Evolutionary conservation across 2,888 invertebrate genomes (phyloP).

Genomic region (Neoitamus cyanurus): DNA sequence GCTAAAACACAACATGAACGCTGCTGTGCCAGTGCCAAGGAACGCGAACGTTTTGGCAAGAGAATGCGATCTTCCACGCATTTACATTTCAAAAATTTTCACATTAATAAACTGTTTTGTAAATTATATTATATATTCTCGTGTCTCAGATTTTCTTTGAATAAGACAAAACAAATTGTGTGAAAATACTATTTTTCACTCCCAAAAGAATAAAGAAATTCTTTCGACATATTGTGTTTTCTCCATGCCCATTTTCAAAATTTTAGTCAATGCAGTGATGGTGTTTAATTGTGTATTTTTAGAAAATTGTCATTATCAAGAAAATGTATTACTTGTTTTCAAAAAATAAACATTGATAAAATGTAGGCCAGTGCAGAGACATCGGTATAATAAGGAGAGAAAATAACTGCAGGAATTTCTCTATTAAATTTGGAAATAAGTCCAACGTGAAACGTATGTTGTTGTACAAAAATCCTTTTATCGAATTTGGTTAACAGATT

Average conservation of each 20-base stretch:
- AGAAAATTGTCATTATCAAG: not conserved
- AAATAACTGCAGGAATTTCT: too few relatives aligned
- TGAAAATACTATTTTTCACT: not conserved
- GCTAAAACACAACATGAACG: not conserved
- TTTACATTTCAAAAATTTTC: not conserved
- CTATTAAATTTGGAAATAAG: too few relatives aligned
- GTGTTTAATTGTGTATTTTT: not conserved
- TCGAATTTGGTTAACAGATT: too few relatives aligned
- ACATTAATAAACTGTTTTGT: not conserved
- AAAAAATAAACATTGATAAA: too few relatives aligned
- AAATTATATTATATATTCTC: not conserved
- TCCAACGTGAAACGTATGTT: too few relatives aligned
- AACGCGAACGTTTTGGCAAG: conserved; percentile 4
- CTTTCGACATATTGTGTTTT: too few relatives aligned
- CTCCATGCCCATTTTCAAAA: not conserved
- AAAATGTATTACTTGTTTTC: not conserved
- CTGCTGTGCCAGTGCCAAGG: not conserved
- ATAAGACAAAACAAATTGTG: not conserved
- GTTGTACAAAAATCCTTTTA: too few relatives aligned
- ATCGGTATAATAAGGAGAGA: too few relatives aligned
- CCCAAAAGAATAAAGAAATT: too few relatives aligned
- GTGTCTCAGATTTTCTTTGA: not conserved
- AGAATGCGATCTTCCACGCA: not conserved
- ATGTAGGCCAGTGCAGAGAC: too few relatives aligned
- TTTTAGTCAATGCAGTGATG: not conserved